A percentile compares a stretch with the other conserved stretches of the same genome.
Conservation (phyloP, 2,113 vertebrate genomes). For the Zeus faber region DNA sequence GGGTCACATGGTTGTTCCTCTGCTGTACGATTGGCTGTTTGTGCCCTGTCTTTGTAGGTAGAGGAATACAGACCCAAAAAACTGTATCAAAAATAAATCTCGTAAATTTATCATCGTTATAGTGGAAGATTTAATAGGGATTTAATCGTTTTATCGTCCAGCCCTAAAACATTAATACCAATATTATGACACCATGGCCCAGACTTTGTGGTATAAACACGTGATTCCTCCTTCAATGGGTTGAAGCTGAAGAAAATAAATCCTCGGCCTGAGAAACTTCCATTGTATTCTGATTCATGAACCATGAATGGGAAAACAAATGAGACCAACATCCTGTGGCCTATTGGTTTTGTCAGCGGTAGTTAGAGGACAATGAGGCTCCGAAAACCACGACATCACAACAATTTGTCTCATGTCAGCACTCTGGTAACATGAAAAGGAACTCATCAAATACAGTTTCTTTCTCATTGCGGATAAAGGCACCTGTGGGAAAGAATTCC, state of each 20-base stretch:
- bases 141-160: no score
- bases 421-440: constrained; percentile 51
- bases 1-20: no score
- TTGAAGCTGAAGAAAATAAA: neutral
- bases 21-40: no score
- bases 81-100: no score
- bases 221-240: neutral
- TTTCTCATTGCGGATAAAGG: constrained; percentile 64
- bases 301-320: constrained; percentile 41
- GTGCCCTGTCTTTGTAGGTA: no score
- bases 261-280: constrained; percentile 6
- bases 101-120: no score
- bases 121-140: no score
- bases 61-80: no score
- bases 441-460: constrained; percentile 33
- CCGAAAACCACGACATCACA: constrained; percentile 32
- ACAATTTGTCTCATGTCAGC: constrained; percentile 45
- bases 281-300: constrained; percentile 53
- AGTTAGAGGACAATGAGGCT: constrained; percentile 53
- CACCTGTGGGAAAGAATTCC: constrained; percentile 71
- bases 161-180: no score
- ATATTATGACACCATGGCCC: neutral
- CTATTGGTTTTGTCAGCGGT: constrained; percentile 30
- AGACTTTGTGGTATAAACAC: neutral
- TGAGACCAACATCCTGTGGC: constrained; percentile 38